phyloP scores from a whole-genome alignment of 64 coral and sea anemone genomes.

The Stylophora pistillata region DNA sequence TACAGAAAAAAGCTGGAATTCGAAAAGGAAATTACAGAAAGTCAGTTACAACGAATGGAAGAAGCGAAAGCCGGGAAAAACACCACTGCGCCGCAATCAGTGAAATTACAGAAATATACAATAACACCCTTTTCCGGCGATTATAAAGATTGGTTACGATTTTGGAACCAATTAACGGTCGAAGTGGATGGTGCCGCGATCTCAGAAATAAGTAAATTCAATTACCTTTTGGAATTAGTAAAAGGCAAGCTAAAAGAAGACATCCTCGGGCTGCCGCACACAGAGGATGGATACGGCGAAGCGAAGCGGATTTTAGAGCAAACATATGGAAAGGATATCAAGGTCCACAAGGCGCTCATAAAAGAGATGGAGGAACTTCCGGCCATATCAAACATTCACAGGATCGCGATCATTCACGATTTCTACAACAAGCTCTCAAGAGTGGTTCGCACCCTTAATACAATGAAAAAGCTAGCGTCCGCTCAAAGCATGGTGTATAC shows the following conservation, averaged over 20 bases:
- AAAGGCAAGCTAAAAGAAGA: conserved; percentile 58
- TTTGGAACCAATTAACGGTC: conserved; percentile 59
- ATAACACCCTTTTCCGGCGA: too few species aligned
- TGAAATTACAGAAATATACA: too few species aligned
- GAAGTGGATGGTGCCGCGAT: conserved; percentile 49
- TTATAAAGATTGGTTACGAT: too few species aligned
- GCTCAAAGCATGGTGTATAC: conserved; percentile 41
- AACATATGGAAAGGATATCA: conserved; percentile 70
- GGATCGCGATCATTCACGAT: conserved; percentile 20
- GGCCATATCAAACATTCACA: conserved; percentile 23
- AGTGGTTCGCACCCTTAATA: conserved; percentile 31
- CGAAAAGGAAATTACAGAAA: too few species aligned
- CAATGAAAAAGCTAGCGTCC: conserved; percentile 48
- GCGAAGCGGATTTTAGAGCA: conserved; percentile 44
- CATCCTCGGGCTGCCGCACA: conserved; percentile 56
- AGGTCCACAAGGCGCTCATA: conserved; percentile 42
- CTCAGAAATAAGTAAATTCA: conserved; percentile 67
- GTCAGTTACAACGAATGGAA: too few species aligned
- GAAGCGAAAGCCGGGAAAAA: too few species aligned
- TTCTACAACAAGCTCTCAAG: conserved; percentile 49
- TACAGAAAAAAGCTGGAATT: too few species aligned
- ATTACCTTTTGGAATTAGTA: conserved; percentile 60
- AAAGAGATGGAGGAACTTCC: conserved; percentile 40
- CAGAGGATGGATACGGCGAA: conserved; percentile 51
- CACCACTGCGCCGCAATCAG: too few species aligned